Evolutionary conservation across 2,797 vertebrate genomes (phyloP).

Genomic region (Pangasius larnaudii): DNA sequence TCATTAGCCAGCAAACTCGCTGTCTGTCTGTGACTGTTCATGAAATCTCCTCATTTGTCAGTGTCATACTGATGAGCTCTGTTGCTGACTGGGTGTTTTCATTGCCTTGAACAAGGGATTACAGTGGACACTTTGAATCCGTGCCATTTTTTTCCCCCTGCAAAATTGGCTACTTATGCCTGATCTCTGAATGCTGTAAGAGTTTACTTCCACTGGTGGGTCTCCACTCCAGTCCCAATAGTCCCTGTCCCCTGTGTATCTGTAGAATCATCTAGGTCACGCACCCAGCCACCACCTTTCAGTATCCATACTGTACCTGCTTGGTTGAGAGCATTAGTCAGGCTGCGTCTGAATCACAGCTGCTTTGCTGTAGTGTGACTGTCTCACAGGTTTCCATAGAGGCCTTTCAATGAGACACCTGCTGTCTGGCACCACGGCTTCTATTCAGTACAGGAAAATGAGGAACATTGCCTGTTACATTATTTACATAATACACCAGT

Average conservation of each 20-base stretch:
- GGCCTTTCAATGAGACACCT: conserved; percentile 31
- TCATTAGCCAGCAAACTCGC: conserved; percentile 49
- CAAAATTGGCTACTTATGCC: neutral
- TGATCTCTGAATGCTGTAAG: neutral
- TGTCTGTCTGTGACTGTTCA: conserved; percentile 45
- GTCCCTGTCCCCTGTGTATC: neutral
- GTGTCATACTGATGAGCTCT: conserved; percentile 42
- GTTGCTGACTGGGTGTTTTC: conserved; percentile 41
- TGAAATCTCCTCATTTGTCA: conserved; percentile 50
- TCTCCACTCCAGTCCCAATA: neutral
- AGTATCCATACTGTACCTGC: conserved; percentile 23
- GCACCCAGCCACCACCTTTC: neutral
- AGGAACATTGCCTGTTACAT: conserved; percentile 21
- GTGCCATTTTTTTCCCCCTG: conserved; percentile 21
- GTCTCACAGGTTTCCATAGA: conserved; percentile 13
- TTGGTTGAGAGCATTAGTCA: conserved; percentile 20
- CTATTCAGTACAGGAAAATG: conserved; percentile 18
- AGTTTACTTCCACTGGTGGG: neutral
- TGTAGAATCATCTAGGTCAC: neutral
- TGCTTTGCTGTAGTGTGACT: conserved; percentile 33
- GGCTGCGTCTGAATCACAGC: conserved; percentile 27
- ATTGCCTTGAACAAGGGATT: conserved; percentile 35
- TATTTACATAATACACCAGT: conserved; percentile 15
- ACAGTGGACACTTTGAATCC: conserved; percentile 9
- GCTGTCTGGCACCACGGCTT: conserved; percentile 27